Conservation (phyloP, 1,140 invertebrate genomes). For the Oryzaephilus surinamensis region DNA sequence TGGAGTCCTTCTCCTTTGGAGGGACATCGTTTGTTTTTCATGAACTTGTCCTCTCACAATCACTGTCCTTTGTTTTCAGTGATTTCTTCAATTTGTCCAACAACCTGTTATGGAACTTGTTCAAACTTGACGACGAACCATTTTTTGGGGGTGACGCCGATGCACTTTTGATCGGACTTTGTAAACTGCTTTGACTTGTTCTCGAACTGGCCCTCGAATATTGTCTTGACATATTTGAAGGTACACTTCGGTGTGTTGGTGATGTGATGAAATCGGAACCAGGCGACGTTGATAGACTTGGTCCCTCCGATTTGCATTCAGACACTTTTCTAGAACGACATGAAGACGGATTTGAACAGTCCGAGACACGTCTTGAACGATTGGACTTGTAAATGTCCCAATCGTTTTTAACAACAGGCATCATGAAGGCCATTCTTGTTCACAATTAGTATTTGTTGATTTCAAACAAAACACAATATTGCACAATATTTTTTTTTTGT, state of each 20-base stretch:
- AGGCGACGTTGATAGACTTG: constrained; percentile 58
- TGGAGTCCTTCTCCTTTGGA: too few relatives aligned
- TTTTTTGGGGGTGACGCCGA: constrained; percentile 48
- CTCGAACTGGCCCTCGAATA: constrained; percentile 51
- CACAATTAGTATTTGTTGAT: background rate
- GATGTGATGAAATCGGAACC: constrained; percentile 54
- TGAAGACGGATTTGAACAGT: constrained; percentile 52
- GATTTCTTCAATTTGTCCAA: constrained; percentile 74
- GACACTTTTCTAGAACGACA: constrained; percentile 67
- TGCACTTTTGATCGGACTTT: constrained; percentile 41
- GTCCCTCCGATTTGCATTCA: constrained; percentile 70
- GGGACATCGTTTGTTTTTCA: too few relatives aligned
- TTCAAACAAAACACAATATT: background rate
- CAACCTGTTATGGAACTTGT: constrained; percentile 75
- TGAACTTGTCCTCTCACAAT: constrained; percentile 32
- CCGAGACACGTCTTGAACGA: constrained; percentile 58
- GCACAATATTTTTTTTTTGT: constrained; percentile 2
- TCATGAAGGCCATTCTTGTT: constrained; percentile 76
- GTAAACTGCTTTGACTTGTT: constrained; percentile 44
- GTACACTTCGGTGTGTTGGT: constrained; percentile 53
- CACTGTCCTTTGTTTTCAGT: constrained; percentile 51
- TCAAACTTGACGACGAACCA: constrained; percentile 50
- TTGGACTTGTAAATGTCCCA: constrained; percentile 84
- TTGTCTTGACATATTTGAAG: constrained; percentile 45
- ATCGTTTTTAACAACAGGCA: constrained; percentile 86